Conservation (phyloP, 2,888 invertebrate genomes). For the Salticus scenicus region DNA sequence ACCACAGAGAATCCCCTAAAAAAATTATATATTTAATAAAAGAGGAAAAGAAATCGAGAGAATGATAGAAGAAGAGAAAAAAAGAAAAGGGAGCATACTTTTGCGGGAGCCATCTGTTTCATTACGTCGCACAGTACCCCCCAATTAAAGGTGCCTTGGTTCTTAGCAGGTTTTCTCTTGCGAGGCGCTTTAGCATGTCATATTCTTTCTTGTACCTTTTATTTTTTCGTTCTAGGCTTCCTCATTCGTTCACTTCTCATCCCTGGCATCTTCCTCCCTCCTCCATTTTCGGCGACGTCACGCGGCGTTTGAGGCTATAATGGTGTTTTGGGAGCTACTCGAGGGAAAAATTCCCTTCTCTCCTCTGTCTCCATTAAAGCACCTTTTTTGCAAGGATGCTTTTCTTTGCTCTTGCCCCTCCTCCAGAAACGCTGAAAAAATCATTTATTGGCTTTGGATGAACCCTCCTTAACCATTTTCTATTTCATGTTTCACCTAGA, state of each 20-base stretch:
- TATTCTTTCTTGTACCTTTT: constrained; percentile 64
- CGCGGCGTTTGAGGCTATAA: constrained; percentile 67
- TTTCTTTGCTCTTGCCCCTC: constrained; percentile 38
- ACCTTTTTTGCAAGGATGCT: constrained; percentile 48
- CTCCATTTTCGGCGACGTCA: constrained; percentile 67
- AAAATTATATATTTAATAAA: constrained; percentile 57
- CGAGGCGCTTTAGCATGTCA: constrained; percentile 68
- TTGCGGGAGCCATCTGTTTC: constrained; percentile 65
- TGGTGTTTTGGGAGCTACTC: constrained; percentile 66
- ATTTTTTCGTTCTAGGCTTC: constrained; percentile 23
- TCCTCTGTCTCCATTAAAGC: constrained; percentile 63
- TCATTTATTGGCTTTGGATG: constrained; percentile 65
- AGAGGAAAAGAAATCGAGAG: constrained; percentile 26
- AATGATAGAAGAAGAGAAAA: constrained; percentile 17
- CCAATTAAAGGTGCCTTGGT: constrained; percentile 62
- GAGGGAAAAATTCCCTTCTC: constrained; percentile 64
- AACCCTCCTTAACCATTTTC: constrained; percentile 67
- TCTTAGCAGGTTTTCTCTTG: constrained; percentile 50
- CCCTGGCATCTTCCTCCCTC: constrained; percentile 30
- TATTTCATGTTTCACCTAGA: constrained; percentile 54
- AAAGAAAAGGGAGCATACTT: constrained; percentile 39
- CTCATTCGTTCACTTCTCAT: constrained; percentile 14
- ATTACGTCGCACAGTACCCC: constrained; percentile 56
- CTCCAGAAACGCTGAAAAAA: constrained; percentile 28
- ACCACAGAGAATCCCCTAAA: constrained; percentile 40